phyloP scores from a whole-genome alignment of 1,140 invertebrate genomes.

The Aphidius ervi region DNA sequence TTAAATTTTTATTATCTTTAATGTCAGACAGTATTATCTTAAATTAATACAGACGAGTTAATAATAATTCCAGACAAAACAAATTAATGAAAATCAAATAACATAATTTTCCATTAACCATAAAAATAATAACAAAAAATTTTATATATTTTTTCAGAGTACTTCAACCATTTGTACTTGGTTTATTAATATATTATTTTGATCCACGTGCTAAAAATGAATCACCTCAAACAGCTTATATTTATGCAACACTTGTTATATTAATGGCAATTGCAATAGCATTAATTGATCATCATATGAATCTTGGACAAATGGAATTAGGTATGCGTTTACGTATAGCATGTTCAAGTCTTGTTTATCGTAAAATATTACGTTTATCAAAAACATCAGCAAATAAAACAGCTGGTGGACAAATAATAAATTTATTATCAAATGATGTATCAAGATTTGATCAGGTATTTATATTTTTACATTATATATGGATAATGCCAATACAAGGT shows the following conservation, averaged over 20 bases:
- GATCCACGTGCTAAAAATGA: slow-evolving; percentile 32
- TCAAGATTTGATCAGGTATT: slow-evolving; percentile 54
- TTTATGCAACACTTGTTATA: slow-evolving; percentile 49
- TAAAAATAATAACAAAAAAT: not conserved
- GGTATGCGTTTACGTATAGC: slow-evolving; percentile 57
- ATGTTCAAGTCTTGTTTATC: slow-evolving; percentile 55
- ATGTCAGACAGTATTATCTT: no score
- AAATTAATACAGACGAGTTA: no score
- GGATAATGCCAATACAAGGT: slow-evolving; percentile 72
- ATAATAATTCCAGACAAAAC: no score
- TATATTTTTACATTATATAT: slow-evolving; percentile 59
- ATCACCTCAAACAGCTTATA: slow-evolving; percentile 45
- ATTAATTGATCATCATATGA: slow-evolving; percentile 47
- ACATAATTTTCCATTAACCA: no score
- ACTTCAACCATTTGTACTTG: slow-evolving; percentile 43
- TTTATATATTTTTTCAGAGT: slow-evolving; percentile 33
- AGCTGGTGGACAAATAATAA: slow-evolving; percentile 79
- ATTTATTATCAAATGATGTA: slow-evolving; percentile 80
- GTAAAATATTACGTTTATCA: slow-evolving; percentile 53
- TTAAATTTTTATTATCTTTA: no score
- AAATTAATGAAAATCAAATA: no score
- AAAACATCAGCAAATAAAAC: slow-evolving; percentile 54
- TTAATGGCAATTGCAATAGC: slow-evolving; percentile 43
- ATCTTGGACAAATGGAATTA: slow-evolving; percentile 46
- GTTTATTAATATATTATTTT: slow-evolving; percentile 52